Conservation (phyloP, 1,140 invertebrate species). For the Trinorchestia longiramus region DNA sequence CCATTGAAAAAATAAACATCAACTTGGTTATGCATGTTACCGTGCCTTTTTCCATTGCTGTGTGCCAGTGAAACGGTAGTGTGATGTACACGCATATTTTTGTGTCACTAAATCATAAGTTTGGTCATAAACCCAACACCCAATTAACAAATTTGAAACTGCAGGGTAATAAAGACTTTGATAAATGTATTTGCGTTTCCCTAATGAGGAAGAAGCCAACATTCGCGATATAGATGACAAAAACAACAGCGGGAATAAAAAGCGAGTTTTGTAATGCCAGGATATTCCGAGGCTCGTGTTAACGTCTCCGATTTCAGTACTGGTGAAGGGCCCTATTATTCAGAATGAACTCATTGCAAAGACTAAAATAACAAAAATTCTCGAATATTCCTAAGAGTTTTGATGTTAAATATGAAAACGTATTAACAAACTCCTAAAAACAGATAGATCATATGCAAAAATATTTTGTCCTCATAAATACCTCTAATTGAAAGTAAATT, state of each 20-base stretch:
- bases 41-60: neutral
- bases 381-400: too few relatives aligned
- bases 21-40: neutral
- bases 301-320: neutral
- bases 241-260: neutral
- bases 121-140: neutral
- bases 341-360: neutral
- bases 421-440: too few relatives aligned
- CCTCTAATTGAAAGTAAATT: too few relatives aligned
- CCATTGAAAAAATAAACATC: neutral
- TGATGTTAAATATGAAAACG: too few relatives aligned
- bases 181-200: neutral
- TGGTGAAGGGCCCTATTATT: neutral
- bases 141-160: neutral
- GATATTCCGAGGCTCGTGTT: neutral
- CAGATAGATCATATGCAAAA: too few relatives aligned
- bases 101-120: neutral
- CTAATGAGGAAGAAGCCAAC: neutral
- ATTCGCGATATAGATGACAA: neutral
- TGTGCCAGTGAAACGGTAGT: neutral
- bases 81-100: neutral
- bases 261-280: neutral
- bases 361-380: neutral
- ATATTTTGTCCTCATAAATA: too few relatives aligned
- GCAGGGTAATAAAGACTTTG: neutral